Evolutionary conservation across 1,140 invertebrate species (phyloP), one percentile per base, ranked within the genome.

Genomic region (Drosophila simulans): DNA sequence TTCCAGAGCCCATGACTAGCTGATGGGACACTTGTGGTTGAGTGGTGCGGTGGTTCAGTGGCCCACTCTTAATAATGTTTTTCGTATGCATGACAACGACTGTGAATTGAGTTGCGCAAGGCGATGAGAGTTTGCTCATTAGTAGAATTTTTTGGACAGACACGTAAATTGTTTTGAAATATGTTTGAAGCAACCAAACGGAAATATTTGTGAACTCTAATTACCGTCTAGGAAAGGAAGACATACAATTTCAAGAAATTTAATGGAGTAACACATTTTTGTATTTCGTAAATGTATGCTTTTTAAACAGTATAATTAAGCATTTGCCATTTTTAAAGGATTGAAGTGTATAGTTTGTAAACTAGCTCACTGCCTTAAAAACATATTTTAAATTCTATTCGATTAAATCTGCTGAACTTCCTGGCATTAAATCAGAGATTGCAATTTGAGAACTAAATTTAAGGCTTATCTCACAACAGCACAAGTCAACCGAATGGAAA

Each of bases 1-100:
- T 43, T n/a, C 48, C 17, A 31, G 25, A 42, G 34, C 45, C 40
- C 49, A 70, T 48, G 52, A 64, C 70, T 70, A 68, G 45, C 60
- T 66, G 53, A 58, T 52, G 60, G 54, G 72, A 49, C 65, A 70
- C 68, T 70, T 70, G 52, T 70, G 66, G 66, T 70, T 69, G 64
- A 69, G 66, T 70, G 60, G 51, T 5, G 53, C 31, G 34, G 53
- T 15, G 52, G 31, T 7, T 42, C 17, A 4, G 8, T 43, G 25
- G 35, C 35, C 39, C 25, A 37, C 53, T 51, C 71, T 57, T 76
- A 83, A 76, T 79, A 79, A 66, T 76, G 56, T 64, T 71, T 66
- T 79, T 52, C 52, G 59, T 76, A 71, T 79, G 70, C 80, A 83
- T 76, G 65, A 57, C 80, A 76, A 76, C 76, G 60, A 56, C 68